Evolutionary conservation across 2,797 vertebrate species (phyloP), one percentile per base, ranked within the genome.

Genomic region (Sebastes oblongus): DNA sequence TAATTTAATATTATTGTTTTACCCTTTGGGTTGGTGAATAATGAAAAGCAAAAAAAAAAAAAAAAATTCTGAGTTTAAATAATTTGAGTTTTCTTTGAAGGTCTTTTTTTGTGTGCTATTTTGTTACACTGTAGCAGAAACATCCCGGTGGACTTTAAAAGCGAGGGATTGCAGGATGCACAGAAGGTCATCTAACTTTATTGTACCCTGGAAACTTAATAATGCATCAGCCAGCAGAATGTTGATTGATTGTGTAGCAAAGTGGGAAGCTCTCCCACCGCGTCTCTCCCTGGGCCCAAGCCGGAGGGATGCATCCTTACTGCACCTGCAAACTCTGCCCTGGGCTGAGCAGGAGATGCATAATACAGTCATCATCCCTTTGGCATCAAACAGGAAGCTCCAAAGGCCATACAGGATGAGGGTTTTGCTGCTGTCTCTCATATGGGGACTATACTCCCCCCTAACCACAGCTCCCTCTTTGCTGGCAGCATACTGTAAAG

Each of bases 161-260:
- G 75, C 18, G 3, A 42, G 52, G 66, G 80, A 60, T 50, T 42
- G 65, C 76, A 73, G 89, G 77, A 88, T 86, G 78, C 88, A 89
- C 90, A 78, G 78, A 91, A 93, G 92, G 90, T 94, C 91, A 82
- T 80, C 78, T 69, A 72, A 89, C 87, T 93, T 81, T 93, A 91
- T 92, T 92, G 92, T 86, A 91, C 78, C 81, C 91, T 84, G 86
- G 84, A 90, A 88, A 93, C 93, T 94, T 96, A 96, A 96, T 96
- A 96, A 95, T 91, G 92, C 77, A 72, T 82, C 89, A 91, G 83
- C 76, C 72, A 91, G 81, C 77, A 77, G 75, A 89, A 88, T 72
- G 74, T 90, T 96, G 96, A 96, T 92, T 95, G 94, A 96, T 96
- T 95, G 89, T 80, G 84, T 55, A 82, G 78, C 75, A 83, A 74